A percentile compares a stretch with the other conserved stretches of the same genome.
These are phyloP conservation scores for Danaus melanippus DNA, from an alignment of 1,140 invertebrate species.

Conservation along the genomic window DNA sequence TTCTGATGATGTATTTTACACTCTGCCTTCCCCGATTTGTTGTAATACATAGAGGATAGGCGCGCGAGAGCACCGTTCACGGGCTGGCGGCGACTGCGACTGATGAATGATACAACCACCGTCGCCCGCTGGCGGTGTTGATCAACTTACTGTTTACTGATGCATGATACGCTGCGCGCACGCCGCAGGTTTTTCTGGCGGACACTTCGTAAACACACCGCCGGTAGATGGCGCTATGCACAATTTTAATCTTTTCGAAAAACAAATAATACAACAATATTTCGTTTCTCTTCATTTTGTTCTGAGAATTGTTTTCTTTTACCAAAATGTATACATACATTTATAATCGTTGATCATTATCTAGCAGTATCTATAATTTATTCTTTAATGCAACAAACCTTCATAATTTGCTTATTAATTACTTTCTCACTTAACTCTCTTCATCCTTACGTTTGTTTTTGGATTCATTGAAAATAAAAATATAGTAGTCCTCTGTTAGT, in stretches of 20 bases:
- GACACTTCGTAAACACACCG: not conserved
- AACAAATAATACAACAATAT: conserved; percentile 6
- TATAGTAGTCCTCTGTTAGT: too few species aligned
- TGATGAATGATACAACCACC: conserved; percentile 31
- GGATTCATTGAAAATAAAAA: too few species aligned
- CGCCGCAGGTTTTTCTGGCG: conserved; percentile 10
- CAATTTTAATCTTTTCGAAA: conserved; percentile 1
- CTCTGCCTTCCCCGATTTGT: conserved; percentile 45
- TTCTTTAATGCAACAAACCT: too few species aligned
- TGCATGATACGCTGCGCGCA: conserved; percentile 31
- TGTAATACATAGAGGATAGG: conserved; percentile 35
- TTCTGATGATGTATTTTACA: conserved; percentile 54
- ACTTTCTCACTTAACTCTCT: too few species aligned
- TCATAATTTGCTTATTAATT: too few species aligned
- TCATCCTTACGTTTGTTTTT: too few species aligned
- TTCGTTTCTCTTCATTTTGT: too few species aligned
- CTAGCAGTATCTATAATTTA: too few species aligned
- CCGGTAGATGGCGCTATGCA: conserved; percentile 36
- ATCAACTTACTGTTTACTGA: conserved; percentile 23
- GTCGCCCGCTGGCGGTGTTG: conserved; percentile 24
- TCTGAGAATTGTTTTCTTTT: too few species aligned
- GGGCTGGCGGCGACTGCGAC: conserved; percentile 44
- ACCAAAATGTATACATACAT: too few species aligned
- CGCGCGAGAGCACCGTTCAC: conserved; percentile 44
- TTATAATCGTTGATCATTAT: too few species aligned